Evolutionary conservation across 2,888 invertebrate genomes (phyloP).

Genomic region (Schrankia costaestrigalis): DNA sequence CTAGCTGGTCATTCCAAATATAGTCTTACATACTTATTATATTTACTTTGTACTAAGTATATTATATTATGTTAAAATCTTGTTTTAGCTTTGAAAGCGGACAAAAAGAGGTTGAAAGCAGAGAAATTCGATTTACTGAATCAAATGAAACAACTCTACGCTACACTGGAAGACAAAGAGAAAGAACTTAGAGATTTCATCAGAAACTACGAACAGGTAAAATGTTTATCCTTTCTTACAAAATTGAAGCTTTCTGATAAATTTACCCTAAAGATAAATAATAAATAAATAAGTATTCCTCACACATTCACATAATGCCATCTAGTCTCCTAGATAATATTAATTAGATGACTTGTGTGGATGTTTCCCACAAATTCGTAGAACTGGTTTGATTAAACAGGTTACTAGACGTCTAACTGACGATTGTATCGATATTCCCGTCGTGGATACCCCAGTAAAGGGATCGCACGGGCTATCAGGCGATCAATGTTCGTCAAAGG

Average conservation of each 20-base stretch:
- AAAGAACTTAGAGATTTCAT: constrained; percentile 96
- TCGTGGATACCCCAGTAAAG: too few species aligned
- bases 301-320: constrained; percentile 2
- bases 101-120: constrained; percentile 93
- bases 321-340: constrained; percentile 17
- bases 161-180: constrained; percentile 96
- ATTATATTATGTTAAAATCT: constrained; percentile 30
- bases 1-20: too few species aligned
- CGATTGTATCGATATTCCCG: too few species aligned
- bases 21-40: too few species aligned
- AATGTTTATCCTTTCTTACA: not conserved
- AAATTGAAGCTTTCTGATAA: not conserved
- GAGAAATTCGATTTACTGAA: constrained; percentile 96
- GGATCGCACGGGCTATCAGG: too few species aligned
- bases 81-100: constrained; percentile 88
- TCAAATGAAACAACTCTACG: constrained; percentile 97
- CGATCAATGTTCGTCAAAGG: too few species aligned
- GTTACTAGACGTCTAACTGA: too few species aligned
- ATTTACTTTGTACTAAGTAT: too few species aligned
- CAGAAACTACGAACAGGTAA: constrained; percentile 94
- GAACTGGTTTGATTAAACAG: too few species aligned
- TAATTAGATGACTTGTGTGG: too few species aligned
- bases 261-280: not conserved
- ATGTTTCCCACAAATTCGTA: too few species aligned
- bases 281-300: too few species aligned